Percentiles rank a stretch among this genome's conserved stretches.
phyloP scores from a whole-genome alignment of 2,888 invertebrate species.

The Habroteleia sp. region DNA sequence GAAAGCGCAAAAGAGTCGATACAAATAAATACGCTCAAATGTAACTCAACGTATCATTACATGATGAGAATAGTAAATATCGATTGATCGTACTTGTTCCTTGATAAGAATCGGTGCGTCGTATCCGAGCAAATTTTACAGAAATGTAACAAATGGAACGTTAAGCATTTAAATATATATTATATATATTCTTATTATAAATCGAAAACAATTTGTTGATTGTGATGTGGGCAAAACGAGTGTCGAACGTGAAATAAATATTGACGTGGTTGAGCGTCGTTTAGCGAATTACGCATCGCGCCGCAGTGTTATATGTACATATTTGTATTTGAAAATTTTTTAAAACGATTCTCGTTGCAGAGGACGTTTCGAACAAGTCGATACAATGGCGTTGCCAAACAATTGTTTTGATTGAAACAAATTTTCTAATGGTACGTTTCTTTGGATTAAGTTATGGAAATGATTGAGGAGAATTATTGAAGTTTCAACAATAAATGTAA shows the following conservation, averaged over 20 bases:
- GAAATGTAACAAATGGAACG: constrained; percentile 37
- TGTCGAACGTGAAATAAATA: constrained; percentile 15
- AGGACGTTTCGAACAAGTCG: constrained; percentile 35
- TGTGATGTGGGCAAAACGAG: constrained; percentile 31
- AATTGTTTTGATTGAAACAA: constrained; percentile 16
- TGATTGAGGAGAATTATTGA: neutral
- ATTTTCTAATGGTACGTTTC: neutral
- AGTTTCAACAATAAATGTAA: constrained; percentile 17
- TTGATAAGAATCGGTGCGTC: constrained; percentile 7
- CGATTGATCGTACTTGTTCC: constrained; percentile 47
- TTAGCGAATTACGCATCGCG: constrained; percentile 26
- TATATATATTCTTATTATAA: constrained; percentile 63
- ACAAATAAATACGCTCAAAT: constrained; percentile 42
- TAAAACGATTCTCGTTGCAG: constrained; percentile 39
- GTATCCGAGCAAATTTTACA: constrained; percentile 28
- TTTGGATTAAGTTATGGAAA: neutral
- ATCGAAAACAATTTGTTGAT: constrained; percentile 51
- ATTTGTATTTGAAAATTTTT: constrained; percentile 56
- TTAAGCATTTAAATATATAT: constrained; percentile 62
- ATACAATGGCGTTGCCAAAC: constrained; percentile 47
- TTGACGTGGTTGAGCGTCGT: constrained; percentile 10
- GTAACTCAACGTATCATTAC: constrained; percentile 43
- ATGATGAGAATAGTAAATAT: constrained; percentile 40
- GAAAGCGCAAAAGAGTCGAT: constrained; percentile 50
- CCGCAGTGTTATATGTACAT: constrained; percentile 56